Evolutionary conservation across 2,113 vertebrate species (phyloP).

Genomic region (Sinocyclocheilus anophthalmus): DNA sequence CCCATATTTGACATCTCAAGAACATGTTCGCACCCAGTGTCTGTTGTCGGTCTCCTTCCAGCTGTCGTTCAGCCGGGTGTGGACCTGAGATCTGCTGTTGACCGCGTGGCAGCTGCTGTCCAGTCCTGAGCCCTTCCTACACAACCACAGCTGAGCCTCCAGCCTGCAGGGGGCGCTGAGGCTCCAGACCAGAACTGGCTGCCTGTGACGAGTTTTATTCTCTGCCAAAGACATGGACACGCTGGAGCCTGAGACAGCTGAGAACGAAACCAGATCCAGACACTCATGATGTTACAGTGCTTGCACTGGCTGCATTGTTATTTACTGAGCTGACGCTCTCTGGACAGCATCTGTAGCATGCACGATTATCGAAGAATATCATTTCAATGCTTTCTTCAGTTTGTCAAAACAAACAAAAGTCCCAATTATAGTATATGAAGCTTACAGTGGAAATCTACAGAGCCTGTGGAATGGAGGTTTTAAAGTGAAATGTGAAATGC

Average conservation of each 20-base stretch:
- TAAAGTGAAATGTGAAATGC: not conserved
- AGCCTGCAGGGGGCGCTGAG: slow-evolving; percentile 70
- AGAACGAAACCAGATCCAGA: not conserved
- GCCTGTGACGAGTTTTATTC: not conserved
- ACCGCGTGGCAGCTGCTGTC: slow-evolving; percentile 51
- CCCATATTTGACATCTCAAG: not conserved
- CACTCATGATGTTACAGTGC: not conserved
- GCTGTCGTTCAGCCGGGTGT: not conserved
- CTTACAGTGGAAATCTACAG: not conserved
- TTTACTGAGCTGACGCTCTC: not conserved
- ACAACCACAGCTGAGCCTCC: slow-evolving; percentile 73
- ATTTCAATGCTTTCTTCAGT: no score
- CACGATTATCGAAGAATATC: no score
- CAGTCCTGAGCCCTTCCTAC: slow-evolving; percentile 58
- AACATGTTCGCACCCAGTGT: slow-evolving; percentile 63
- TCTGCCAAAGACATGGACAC: slow-evolving; percentile 65
- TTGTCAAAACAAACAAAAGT: not conserved
- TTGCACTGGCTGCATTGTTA: not conserved
- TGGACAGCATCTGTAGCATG: no score
- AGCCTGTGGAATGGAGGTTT: not conserved
- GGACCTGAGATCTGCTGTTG: not conserved
- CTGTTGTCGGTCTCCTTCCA: slow-evolving; percentile 46
- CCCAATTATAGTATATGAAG: not conserved
- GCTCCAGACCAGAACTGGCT: slow-evolving; percentile 64
- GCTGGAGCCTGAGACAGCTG: slow-evolving; percentile 49